Evolutionary conservation across 2,888 invertebrate genomes (phyloP).

Genomic region (Romanomermis culicivorax): DNA sequence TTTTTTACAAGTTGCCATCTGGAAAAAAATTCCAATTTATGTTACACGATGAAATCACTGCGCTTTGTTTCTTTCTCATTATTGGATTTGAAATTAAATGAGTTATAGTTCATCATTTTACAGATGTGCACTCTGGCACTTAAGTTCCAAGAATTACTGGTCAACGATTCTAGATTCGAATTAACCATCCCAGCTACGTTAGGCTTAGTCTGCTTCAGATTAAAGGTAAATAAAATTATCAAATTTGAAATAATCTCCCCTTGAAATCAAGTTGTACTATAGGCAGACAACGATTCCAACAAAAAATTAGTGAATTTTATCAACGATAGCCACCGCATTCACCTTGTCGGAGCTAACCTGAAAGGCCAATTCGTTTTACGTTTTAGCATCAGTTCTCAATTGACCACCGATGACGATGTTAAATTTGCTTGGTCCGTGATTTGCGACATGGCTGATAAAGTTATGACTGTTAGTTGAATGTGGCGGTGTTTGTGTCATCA

Average conservation of each 20-base stretch:
- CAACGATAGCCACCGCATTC: conserved; percentile 34
- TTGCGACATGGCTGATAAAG: conserved; percentile 24
- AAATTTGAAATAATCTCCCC: no score
- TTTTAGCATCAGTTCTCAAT: conserved; percentile 32
- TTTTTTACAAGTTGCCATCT: no score
- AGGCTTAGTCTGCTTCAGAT: conserved; percentile 72
- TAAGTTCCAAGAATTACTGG: conserved; percentile 50
- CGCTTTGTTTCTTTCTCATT: no score
- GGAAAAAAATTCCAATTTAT: no score
- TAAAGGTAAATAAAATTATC: conserved; percentile 38
- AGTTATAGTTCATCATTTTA: no score
- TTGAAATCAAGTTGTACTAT: conserved; percentile 11
- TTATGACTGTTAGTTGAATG: no score
- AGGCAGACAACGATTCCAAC: conserved; percentile 30
- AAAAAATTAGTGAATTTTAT: conserved; percentile 30
- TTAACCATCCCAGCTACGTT: conserved; percentile 61
- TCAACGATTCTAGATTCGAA: conserved; percentile 53
- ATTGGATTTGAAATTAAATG: no score
- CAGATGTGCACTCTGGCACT: no score
- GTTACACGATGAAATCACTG: no score
- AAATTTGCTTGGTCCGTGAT: conserved; percentile 31
- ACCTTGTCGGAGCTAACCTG: conserved; percentile 32
- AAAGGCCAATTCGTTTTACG: conserved; percentile 32
- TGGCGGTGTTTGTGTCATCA: no score
- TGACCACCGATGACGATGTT: conserved; percentile 29